Base-by-base conservation (phyloP, 2,113 vertebrate genomes). In the Ia io region DNA sequence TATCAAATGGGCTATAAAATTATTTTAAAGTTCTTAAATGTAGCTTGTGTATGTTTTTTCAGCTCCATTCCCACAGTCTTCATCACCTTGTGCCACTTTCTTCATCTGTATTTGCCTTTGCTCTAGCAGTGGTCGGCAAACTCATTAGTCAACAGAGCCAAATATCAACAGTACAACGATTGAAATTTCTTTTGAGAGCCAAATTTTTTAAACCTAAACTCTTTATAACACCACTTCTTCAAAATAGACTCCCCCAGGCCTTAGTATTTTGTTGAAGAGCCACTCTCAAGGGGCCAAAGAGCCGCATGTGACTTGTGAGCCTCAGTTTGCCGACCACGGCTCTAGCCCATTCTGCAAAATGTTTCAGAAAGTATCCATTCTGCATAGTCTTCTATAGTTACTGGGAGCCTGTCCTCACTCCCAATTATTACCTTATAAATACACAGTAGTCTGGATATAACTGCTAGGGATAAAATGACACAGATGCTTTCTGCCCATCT, bases 391-490 rank as follows among this genome's bases (percentile, higher is more conserved):
- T 94, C 87, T 86, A 1, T 37, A 74, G 73, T 88, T 91, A 85
- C 82, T 83, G n/a, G 25, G 78, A 87, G 71, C 80, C 53, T 88
- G 5, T 87, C 51, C n/a, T 85, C 37, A 94, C n/a, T 65, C 84
- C n/a, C 49, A 95, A 71, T n/a, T 47, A 88, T 40, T 59, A 65
- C 35, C 70, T 94, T 80, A 88, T 78, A 91, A 94, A 84, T 78
- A 90, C 32, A 73, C 25, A 85, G n/a, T 30, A 65, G 40, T 49
- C 51, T 96, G 47, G 32, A 84, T 90, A 73, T 90, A 82, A 77
- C n/a, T 92, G 9, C 3, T 65, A 90, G 18, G 49, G 18, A 87
- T 77, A 92, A 91, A 51, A 56, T 42, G 40, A 70, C 14, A 90
- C 1, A 51, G 53, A 80, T 94, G 10, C 14, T 80, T 88, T 93